phyloP scores from a whole-genome alignment of 2,797 vertebrate species.

The Betta splendens region DNA sequence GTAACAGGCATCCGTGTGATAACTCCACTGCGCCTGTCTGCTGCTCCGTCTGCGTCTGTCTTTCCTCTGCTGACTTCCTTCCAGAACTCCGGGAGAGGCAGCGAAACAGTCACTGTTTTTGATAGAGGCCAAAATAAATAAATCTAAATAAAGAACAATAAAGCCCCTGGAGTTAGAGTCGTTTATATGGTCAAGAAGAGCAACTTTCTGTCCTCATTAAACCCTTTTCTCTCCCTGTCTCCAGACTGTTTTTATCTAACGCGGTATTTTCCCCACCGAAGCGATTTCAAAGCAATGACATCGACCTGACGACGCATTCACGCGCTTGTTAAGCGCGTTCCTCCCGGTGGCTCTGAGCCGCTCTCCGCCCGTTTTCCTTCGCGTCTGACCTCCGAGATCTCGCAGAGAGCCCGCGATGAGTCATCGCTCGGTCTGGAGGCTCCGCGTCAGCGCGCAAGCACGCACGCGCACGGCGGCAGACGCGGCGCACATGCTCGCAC shows the following conservation, averaged over 20 bases:
- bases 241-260: not conserved
- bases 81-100: not conserved
- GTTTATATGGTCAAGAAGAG: not conserved
- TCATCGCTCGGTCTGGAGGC: constrained; percentile 71
- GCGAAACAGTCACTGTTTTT: not conserved
- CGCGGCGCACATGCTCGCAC: not conserved
- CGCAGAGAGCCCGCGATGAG: constrained; percentile 66
- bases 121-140: not conserved
- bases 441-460: constrained; percentile 53
- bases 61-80: constrained; percentile 28
- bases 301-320: constrained; percentile 2
- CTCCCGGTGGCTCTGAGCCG: constrained; percentile 26
- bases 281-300: constrained; percentile 19
- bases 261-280: not conserved
- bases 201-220: constrained; percentile 18
- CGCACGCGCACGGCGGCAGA: not conserved
- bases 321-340: constrained; percentile 30
- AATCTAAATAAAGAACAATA: not conserved
- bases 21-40: constrained; percentile 30
- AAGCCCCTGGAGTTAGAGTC: not conserved
- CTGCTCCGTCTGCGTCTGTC: constrained; percentile 5
- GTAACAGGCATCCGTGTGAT: constrained; percentile 60
- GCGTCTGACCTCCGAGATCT: constrained; percentile 69
- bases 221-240: constrained; percentile 1
- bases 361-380: constrained; percentile 45